Percentiles rank a stretch among this genome's conserved stretches.
These are phyloP conservation scores for Erythrocebus patas DNA, from an alignment of 2,113 vertebrate species.

Conservation along the genomic window DNA sequence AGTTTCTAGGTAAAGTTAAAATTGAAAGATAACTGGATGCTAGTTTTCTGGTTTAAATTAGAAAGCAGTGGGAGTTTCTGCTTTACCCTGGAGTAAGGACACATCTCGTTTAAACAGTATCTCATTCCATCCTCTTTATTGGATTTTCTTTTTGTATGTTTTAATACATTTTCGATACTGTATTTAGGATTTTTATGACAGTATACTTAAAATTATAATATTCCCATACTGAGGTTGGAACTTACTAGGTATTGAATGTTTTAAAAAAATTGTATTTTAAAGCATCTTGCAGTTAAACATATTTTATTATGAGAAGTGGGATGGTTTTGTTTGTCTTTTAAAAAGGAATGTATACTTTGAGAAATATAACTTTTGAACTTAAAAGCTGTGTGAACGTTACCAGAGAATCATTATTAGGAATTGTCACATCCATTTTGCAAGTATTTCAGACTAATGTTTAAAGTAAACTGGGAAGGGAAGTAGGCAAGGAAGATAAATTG, in stretches of 20 bases:
- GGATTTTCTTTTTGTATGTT: constrained; percentile 52
- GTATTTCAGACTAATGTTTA: constrained; percentile 38
- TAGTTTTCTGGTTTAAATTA: constrained; percentile 23
- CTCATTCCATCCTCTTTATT: constrained; percentile 56
- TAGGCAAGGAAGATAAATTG: not conserved
- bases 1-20: constrained; percentile 35
- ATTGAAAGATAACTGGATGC: constrained; percentile 20
- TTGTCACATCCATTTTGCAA: constrained; percentile 12
- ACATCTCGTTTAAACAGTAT: constrained; percentile 39
- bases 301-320: constrained; percentile 25
- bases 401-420: constrained; percentile 31
- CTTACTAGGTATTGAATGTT: constrained; percentile 30
- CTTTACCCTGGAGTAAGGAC: not conserved
- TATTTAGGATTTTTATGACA: constrained; percentile 45
- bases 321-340: constrained; percentile 57
- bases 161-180: constrained; percentile 37
- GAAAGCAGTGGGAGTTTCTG: constrained; percentile 55
- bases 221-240: constrained; percentile 57
- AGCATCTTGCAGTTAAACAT: constrained; percentile 43
- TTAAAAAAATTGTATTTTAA: constrained; percentile 26
- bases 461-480: not conserved
- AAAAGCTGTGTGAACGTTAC: not conserved
- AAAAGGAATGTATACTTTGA: constrained; percentile 4
- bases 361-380: constrained; percentile 11
- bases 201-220: constrained; percentile 39